phyloP scores from a whole-genome alignment of 2,888 invertebrate genomes.

The Ennomos quercinarius region DNA sequence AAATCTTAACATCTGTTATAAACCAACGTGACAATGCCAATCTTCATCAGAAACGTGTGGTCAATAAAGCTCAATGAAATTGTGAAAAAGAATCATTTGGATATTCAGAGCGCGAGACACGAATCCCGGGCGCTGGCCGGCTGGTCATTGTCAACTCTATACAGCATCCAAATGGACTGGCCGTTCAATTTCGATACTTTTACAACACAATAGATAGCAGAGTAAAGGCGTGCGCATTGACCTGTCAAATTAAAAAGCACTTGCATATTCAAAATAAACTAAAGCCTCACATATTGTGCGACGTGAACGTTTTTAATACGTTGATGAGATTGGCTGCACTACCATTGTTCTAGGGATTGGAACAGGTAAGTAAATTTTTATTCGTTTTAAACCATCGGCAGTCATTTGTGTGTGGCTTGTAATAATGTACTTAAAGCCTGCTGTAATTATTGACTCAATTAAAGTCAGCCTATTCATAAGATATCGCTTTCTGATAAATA shows the following conservation, averaged over 20 bases:
- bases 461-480: too few relatives aligned
- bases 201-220: conserved; percentile 76
- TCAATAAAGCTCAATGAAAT: conserved; percentile 71
- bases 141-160: conserved; percentile 74
- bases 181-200: conserved; percentile 84
- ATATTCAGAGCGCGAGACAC: conserved; percentile 73
- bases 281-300: conserved; percentile 40
- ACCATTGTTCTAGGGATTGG: conserved; percentile 29
- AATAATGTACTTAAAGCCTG: too few relatives aligned
- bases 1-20: too few relatives aligned
- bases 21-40: too few relatives aligned
- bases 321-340: conserved; percentile 31
- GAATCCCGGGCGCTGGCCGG: conserved; percentile 59
- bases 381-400: conserved; percentile 22
- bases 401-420: neutral
- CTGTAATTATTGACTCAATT: too few relatives aligned
- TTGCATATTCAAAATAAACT: conserved; percentile 76
- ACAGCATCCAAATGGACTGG: conserved; percentile 77
- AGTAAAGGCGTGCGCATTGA: conserved; percentile 81
- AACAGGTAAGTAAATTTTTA: conserved; percentile 23
- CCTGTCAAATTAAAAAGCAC: conserved; percentile 84
- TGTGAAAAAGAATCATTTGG: conserved; percentile 71
- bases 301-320: conserved; percentile 27
- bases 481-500: too few relatives aligned
- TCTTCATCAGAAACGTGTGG: conserved; percentile 11